Evolutionary conservation across 2,888 invertebrate genomes (phyloP).

Genomic region (Lasioglossum malachurum): DNA sequence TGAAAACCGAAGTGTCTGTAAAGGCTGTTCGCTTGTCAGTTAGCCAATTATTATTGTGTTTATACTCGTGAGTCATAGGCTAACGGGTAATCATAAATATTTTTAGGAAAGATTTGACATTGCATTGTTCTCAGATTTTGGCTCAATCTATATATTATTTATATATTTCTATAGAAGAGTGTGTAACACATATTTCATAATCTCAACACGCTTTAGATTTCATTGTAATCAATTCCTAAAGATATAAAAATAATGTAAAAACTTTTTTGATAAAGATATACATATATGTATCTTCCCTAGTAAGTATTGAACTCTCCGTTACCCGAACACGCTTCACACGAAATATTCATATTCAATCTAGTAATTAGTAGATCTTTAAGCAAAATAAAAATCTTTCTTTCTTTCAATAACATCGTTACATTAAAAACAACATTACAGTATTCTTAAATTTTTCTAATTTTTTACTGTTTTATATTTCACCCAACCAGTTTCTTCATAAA

Average conservation of each 20-base stretch:
- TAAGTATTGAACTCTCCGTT: background rate
- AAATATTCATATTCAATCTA: background rate
- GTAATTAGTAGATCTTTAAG: background rate
- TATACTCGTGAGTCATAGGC: background rate
- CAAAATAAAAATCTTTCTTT: too few species aligned
- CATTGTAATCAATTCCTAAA: background rate
- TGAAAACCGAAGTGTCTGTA: background rate
- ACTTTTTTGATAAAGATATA: background rate
- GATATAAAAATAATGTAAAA: too few species aligned
- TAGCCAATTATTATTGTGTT: slow-evolving; percentile 8
- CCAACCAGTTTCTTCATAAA: too few species aligned
- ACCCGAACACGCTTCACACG: background rate
- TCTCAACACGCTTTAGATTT: background rate
- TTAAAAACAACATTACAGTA: too few species aligned
- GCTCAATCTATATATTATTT: background rate
- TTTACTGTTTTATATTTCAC: too few species aligned
- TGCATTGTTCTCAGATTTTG: background rate
- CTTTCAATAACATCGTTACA: too few species aligned
- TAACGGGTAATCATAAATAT: background rate
- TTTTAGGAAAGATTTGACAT: slow-evolving; percentile 8
- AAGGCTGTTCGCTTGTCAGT: slow-evolving; percentile 4
- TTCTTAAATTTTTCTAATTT: too few species aligned
- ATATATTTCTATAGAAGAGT: background rate
- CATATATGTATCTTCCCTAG: background rate
- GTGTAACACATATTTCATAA: background rate